Base-by-base conservation (phyloP, 2,888 invertebrate species). In the Selenia dentaria region DNA sequence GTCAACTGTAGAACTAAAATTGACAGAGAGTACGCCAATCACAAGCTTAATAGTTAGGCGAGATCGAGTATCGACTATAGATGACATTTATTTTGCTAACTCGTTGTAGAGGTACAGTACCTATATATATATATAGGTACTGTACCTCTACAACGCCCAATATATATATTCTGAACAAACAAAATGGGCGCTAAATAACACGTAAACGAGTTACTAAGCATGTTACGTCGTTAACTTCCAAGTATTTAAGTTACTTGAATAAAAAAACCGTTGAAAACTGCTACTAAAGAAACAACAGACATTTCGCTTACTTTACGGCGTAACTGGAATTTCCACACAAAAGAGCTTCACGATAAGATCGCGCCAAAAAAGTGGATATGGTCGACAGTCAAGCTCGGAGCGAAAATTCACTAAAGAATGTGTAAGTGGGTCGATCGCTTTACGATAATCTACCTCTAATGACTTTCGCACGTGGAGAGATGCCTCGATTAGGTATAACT, bases 401-500 rank as follows among this genome's bases (percentile, higher is more conserved):
- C 29, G 24, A 28, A 41, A 32, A 54, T 20, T 44, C 53, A 59
- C 25, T 37, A 42, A 55, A 59, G 56, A 64, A 59, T 46, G 38
- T 42, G 32, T 44, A 56, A 49, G 49, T 55, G 45, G 54, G 58
- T 59, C 48, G 58, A 54, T 64, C 59, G 39, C 24, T 54, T 51
- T 53, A 49, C 27, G 43, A 65, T 62, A 42, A 52, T 50, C 42
- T 36, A n/a, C 36, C 34, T 52, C 41, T 53, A 38, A 50, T 43
- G 55, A 49, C 41, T 22, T 58, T 55, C 22, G 45, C 52, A 51
- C 45, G 45, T 54, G 49, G 54, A 52, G 57, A 54, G 40, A 52
- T 37, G 36, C 34, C 51, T 24, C 9, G 36, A 35, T 49, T 36
- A 38, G 29, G 31, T 26, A 29, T 4, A n/a, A 24, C 34, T 33